These are phyloP conservation scores for Betta splendens DNA, from an alignment of 2,797 vertebrate genomes.

Conservation along the genomic window DNA sequence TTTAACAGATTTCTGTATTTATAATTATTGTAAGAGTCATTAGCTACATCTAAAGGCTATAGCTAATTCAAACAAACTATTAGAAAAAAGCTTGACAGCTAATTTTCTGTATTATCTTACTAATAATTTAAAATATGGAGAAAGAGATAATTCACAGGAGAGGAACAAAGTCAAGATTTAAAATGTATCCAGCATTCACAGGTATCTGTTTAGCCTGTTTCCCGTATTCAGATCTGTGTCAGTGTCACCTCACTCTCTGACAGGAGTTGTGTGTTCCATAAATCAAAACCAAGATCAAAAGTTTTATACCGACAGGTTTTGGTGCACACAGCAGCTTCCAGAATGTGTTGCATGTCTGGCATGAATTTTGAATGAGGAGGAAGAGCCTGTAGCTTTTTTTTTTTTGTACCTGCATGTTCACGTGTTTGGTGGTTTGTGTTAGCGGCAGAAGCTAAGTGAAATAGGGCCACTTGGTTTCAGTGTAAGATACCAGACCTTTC, in stretches of 20 bases:
- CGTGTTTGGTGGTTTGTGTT: slow-evolving; percentile 28
- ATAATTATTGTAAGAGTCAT: neutral
- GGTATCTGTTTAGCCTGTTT: neutral
- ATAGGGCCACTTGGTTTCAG: slow-evolving; percentile 39
- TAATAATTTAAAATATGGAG: neutral
- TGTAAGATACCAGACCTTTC: slow-evolving; percentile 16
- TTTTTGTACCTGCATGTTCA: neutral
- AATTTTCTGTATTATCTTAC: neutral
- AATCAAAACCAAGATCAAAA: slow-evolving; percentile 4
- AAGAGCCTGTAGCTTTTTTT: neutral
- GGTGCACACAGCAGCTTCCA: slow-evolving; percentile 1
- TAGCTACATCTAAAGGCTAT: neutral
- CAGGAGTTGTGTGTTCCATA: neutral
- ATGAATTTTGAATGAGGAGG: slow-evolving; percentile 9
- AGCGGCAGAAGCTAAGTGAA: slow-evolving; percentile 8
- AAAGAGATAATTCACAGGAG: neutral
- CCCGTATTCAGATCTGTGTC: slow-evolving; percentile 9
- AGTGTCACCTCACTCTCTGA: slow-evolving; percentile 16
- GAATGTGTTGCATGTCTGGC: slow-evolving; percentile 11
- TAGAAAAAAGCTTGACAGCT: neutral
- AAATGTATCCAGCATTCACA: neutral
- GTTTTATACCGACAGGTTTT: neutral
- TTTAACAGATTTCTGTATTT: neutral
- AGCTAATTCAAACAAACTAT: neutral
- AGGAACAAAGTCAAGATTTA: neutral